phyloP scores from a whole-genome alignment of 2,797 vertebrate genomes.

The Pempheris klunzingeri region DNA sequence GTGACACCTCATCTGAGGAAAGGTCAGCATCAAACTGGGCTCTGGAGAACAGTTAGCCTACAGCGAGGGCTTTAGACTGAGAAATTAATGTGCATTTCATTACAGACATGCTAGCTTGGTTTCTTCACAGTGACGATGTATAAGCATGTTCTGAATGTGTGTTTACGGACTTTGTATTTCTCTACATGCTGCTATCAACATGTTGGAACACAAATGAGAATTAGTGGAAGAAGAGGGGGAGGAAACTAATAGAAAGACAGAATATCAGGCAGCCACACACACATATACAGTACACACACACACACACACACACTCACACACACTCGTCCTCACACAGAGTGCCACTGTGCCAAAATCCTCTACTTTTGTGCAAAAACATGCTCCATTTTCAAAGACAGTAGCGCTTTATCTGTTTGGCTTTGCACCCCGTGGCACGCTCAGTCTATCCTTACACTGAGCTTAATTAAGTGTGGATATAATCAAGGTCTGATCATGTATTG shows the following conservation, averaged over 20 bases:
- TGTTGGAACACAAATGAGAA: constrained; percentile 1
- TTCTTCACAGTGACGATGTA: constrained; percentile 62
- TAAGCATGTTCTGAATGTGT: constrained; percentile 66
- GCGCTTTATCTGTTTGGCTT: constrained; percentile 57
- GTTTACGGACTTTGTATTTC: constrained; percentile 5
- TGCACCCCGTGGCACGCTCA: constrained; percentile 33
- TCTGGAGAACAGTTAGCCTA: constrained; percentile 55
- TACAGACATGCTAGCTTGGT: constrained; percentile 8
- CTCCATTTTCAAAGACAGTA: constrained; percentile 58
- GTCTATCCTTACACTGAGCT: constrained; percentile 72
- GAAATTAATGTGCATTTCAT: constrained; percentile 6
- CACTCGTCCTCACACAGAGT: constrained; percentile 11
- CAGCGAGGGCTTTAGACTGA: constrained; percentile 53
- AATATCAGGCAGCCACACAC: constrained; percentile 11
- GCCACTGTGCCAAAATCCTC: constrained; percentile 45
- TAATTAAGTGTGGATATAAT: constrained; percentile 85
- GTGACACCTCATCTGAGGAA: constrained; percentile 57
- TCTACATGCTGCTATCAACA: constrained; percentile 45
- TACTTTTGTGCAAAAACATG: constrained; percentile 58
- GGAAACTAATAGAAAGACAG: constrained; percentile 6
- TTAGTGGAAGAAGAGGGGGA: neutral
- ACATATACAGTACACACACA: constrained; percentile 13
- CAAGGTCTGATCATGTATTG: constrained; percentile 79
- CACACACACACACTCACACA: constrained; percentile 16
- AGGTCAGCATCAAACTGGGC: constrained; percentile 65